Conservation (phyloP, 64 coral and sea anemone genomes). For the Stichodactyla mertensii region DNA sequence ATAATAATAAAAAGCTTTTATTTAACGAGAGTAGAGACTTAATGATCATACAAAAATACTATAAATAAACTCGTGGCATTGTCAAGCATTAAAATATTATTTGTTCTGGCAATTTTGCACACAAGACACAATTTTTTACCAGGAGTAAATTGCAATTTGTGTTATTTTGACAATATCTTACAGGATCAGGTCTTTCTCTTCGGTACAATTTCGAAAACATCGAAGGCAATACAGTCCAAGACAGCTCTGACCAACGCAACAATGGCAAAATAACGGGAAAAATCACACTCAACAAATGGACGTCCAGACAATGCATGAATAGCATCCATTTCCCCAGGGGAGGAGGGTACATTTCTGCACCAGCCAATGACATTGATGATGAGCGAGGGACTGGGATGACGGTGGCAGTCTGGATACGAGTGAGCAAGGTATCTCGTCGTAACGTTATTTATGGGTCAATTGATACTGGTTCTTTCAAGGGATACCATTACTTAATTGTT, state of each 20-base stretch:
- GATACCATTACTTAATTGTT: conserved; percentile 32
- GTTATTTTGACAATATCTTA: neutral
- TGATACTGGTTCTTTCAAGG: neutral
- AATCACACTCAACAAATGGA: neutral
- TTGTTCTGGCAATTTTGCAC: too few species aligned
- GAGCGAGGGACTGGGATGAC: conserved; percentile 27
- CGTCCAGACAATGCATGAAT: conserved; percentile 1
- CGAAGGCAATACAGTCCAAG: conserved; percentile 5
- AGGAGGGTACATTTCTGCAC: neutral
- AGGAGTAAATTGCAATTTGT: too few species aligned
- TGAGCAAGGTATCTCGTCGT: conserved; percentile 15
- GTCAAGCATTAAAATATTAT: too few species aligned
- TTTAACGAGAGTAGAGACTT: too few species aligned
- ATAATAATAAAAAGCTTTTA: too few species aligned
- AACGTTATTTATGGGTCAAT: conserved; percentile 57
- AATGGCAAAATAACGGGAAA: conserved; percentile 21
- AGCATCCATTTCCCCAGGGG: conserved; percentile 3
- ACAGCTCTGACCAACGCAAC: conserved; percentile 3
- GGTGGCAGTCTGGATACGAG: conserved; percentile 63
- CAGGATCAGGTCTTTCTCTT: conserved; percentile 11
- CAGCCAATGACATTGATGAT: neutral
- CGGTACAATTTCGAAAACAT: conserved; percentile 39
- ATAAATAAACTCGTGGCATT: too few species aligned
- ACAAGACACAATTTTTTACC: too few species aligned
- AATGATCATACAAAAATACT: too few species aligned